These are phyloP conservation scores for Apodemus agrarius DNA, from an alignment of 2,797 vertebrate species.

Conservation along the genomic window DNA sequence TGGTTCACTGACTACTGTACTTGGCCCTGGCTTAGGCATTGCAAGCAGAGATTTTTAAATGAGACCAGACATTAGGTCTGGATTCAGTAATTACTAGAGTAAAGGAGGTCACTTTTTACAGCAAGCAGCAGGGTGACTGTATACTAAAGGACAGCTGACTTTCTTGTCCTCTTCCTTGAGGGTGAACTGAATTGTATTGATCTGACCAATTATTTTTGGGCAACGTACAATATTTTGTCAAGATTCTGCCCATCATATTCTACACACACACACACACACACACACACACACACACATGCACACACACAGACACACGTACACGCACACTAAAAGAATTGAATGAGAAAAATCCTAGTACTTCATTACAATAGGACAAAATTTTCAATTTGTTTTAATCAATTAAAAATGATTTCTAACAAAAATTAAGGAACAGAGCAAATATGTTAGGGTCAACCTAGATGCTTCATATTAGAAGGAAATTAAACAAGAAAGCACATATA, in stretches of 20 bases:
- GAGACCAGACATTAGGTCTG: slow-evolving; percentile 83
- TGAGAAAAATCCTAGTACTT: slow-evolving; percentile 3
- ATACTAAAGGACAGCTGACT: slow-evolving; percentile 83
- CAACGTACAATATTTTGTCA: slow-evolving; percentile 64
- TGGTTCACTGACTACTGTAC: slow-evolving; percentile 82
- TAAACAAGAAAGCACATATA: neutral
- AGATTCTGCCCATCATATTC: slow-evolving; percentile 29
- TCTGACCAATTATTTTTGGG: slow-evolving; percentile 75
- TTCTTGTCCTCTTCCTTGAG: slow-evolving; percentile 73
- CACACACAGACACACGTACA: neutral
- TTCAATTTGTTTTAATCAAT: slow-evolving; percentile 1
- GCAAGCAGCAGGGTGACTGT: slow-evolving; percentile 81
- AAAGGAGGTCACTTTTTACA: slow-evolving; percentile 78
- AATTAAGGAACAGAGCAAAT: neutral
- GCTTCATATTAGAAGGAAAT: neutral
- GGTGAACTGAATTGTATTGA: slow-evolving; percentile 69
- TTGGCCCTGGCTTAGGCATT: slow-evolving; percentile 83
- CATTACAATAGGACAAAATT: slow-evolving; percentile 25
- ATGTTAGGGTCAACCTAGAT: neutral
- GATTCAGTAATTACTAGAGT: slow-evolving; percentile 81
- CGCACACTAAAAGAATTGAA: neutral
- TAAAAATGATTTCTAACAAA: neutral
- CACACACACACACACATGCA: neutral
- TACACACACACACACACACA: neutral
- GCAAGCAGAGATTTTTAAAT: slow-evolving; percentile 79